Evolutionary conservation across 2,888 invertebrate genomes (phyloP).

Genomic region (Trachelus stipa): DNA sequence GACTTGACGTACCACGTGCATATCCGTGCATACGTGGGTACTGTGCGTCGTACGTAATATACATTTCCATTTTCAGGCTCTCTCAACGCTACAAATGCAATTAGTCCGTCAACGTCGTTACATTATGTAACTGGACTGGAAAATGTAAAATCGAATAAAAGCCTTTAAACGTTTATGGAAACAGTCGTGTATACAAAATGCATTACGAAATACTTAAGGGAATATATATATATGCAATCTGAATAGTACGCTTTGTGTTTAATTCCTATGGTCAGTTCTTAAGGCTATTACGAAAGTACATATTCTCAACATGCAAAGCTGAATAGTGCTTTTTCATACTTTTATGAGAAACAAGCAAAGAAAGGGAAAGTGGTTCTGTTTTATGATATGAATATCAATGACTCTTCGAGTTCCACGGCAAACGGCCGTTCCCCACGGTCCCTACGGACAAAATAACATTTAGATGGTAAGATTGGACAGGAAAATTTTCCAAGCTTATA

Average conservation of each 20-base stretch:
- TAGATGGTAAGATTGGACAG: conserved; percentile 23
- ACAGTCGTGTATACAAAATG: no score
- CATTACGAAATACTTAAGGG: no score
- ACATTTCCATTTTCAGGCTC: conserved; percentile 18
- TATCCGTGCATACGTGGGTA: neutral
- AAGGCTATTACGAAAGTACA: neutral
- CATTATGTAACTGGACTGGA: no score
- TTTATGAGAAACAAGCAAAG: neutral
- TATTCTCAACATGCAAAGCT: neutral
- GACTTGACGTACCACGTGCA: no score
- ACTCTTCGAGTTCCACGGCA: neutral
- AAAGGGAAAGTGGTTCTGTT: neutral
- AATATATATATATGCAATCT: no score
- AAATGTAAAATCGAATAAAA: no score
- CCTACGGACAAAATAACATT: conserved; percentile 15
- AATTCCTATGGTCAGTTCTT: neutral
- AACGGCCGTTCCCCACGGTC: neutral
- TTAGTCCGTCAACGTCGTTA: conserved; percentile 17
- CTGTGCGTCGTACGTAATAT: conserved; percentile 1
- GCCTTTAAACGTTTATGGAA: no score
- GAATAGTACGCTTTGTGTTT: neutral
- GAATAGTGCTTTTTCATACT: neutral
- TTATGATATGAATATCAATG: conserved; percentile 16
- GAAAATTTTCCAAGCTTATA: conserved; percentile 9
- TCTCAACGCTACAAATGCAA: conserved; percentile 27